Conservation (phyloP, 2,888 invertebrate genomes). For the Amiota communis region DNA sequence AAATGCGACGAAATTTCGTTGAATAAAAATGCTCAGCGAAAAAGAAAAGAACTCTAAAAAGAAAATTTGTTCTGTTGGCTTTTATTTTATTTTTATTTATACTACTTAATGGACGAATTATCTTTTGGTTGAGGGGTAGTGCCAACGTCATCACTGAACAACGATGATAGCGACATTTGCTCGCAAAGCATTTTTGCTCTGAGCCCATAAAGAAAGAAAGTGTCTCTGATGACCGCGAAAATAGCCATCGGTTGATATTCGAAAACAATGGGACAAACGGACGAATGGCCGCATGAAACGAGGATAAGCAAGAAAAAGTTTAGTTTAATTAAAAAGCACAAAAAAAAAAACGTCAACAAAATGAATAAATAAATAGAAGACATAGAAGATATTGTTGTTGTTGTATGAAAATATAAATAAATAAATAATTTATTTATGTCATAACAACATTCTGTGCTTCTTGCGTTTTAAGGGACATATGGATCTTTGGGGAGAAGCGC, state of each 20-base stretch:
- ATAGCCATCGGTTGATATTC: constrained; percentile 37
- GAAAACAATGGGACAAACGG: neutral
- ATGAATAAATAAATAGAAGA: constrained; percentile 33
- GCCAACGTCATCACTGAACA: too few species aligned
- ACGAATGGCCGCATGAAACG: constrained; percentile 33
- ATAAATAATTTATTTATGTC: constrained; percentile 62
- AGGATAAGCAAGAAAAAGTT: constrained; percentile 61
- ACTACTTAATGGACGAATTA: constrained; percentile 41
- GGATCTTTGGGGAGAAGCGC: constrained; percentile 20
- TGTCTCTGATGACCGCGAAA: constrained; percentile 55
- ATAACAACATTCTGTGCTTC: constrained; percentile 27
- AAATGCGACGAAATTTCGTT: constrained; percentile 45
- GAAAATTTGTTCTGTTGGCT: neutral
- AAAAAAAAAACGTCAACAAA: constrained; percentile 9
- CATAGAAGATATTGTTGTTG: constrained; percentile 43
- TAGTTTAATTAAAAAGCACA: constrained; percentile 57
- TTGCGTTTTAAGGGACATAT: constrained; percentile 43
- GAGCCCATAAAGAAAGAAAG: neutral
- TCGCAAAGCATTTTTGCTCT: constrained; percentile 13
- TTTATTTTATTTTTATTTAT: constrained; percentile 7
- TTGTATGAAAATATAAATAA: constrained; percentile 55
- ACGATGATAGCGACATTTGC: constrained; percentile 3
- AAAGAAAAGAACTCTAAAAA: constrained; percentile 11
- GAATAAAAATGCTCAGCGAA: constrained; percentile 40
- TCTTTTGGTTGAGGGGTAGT: constrained; percentile 36